phyloP scores from a whole-genome alignment of 2,888 invertebrate species.

The Aporophyla lueneburgensis region DNA sequence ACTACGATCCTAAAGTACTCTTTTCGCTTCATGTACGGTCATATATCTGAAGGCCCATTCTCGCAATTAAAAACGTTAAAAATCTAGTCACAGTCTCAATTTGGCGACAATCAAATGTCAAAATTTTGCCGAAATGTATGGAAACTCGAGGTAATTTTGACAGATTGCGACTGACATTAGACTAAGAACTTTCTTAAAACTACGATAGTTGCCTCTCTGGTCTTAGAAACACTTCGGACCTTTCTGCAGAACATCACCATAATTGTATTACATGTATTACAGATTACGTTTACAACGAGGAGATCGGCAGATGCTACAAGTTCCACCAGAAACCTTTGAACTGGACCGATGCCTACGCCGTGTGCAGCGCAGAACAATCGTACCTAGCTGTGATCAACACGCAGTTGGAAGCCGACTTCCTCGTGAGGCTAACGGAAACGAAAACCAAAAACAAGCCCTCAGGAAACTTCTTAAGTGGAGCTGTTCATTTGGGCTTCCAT shows the following conservation, averaged over 20 bases:
- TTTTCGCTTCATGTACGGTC: neutral
- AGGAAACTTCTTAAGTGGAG: conserved; percentile 31
- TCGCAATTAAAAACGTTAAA: too few species aligned
- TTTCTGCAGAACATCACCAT: neutral
- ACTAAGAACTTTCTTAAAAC: too few species aligned
- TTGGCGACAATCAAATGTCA: too few species aligned
- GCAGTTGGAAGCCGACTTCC: conserved; percentile 49
- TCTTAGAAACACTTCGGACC: too few species aligned
- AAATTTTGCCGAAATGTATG: too few species aligned
- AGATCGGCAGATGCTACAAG: conserved; percentile 80
- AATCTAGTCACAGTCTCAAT: too few species aligned
- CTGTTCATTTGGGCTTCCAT: conserved; percentile 72
- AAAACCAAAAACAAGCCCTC: conserved; percentile 8
- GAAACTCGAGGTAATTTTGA: too few species aligned
- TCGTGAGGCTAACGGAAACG: conserved; percentile 41
- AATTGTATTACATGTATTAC: conserved; percentile 49
- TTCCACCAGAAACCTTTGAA: conserved; percentile 77
- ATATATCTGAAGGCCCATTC: neutral
- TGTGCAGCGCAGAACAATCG: conserved; percentile 79
- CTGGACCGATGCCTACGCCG: conserved; percentile 80
- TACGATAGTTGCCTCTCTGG: neutral
- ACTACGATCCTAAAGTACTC: neutral
- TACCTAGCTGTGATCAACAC: conserved; percentile 80
- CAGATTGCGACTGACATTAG: too few species aligned
- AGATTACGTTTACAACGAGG: conserved; percentile 77